A percentile compares a stretch with the other conserved stretches of the same genome.
Conservation (phyloP, 2,888 invertebrate genomes). For the Drosophila neutralis region DNA sequence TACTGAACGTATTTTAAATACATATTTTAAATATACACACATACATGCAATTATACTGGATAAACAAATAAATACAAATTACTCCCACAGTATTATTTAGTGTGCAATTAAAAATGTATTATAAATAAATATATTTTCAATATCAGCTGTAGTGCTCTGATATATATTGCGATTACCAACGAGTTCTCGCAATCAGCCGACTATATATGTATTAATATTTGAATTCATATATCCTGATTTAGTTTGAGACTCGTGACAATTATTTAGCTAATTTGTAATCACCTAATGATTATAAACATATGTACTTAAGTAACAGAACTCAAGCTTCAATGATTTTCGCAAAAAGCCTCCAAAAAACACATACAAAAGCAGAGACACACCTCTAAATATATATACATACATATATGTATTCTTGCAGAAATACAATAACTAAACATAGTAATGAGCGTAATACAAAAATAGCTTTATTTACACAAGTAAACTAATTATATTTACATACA, state of each 20-base stretch:
- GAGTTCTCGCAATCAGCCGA: not conserved
- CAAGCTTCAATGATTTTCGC: conserved; percentile 21
- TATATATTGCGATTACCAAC: not conserved
- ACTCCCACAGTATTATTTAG: conserved; percentile 59
- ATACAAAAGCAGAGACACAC: not conserved
- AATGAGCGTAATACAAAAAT: conserved; percentile 64
- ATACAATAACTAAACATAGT: conserved; percentile 58
- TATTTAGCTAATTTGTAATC: conserved; percentile 1
- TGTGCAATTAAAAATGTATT: conserved; percentile 52
- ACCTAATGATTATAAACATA: not conserved
- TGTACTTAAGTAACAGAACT: conserved; percentile 16
- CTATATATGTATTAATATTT: conserved; percentile 7
- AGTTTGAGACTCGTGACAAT: not conserved
- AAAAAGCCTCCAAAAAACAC: not conserved
- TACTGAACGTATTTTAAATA: conserved; percentile 34
- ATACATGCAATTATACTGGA: conserved; percentile 27
- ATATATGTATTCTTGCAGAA: conserved; percentile 50
- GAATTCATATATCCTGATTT: conserved; percentile 3
- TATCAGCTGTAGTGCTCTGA: conserved; percentile 20
- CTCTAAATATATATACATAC: conserved; percentile 8
- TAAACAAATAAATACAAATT: conserved; percentile 24
- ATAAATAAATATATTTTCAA: conserved; percentile 28
- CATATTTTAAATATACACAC: conserved; percentile 29
- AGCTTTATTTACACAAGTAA: conserved; percentile 73
- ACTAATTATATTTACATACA: conserved; percentile 56